Percentiles rank a stretch among this genome's conserved stretches.
phyloP scores from a whole-genome alignment of 2,797 vertebrate genomes.

The Girardinus metallicus region DNA sequence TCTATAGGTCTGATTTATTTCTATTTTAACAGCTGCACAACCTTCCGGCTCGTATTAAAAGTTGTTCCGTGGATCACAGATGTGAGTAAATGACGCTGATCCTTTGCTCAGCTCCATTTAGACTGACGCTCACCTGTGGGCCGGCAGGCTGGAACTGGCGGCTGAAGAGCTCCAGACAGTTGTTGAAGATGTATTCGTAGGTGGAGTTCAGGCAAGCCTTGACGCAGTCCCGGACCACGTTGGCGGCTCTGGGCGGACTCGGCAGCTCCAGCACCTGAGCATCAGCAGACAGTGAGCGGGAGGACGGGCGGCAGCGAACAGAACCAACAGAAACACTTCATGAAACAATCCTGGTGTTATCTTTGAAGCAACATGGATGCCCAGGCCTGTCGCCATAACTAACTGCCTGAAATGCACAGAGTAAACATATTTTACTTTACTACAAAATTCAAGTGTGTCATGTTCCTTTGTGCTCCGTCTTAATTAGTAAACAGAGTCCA shows the following conservation, averaged over 20 bases:
- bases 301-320: neutral
- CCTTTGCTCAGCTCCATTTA: no score
- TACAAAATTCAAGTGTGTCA: no score
- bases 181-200: conserved; percentile 98
- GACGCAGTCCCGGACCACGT: conserved; percentile 94
- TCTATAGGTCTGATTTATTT: neutral
- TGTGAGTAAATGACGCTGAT: neutral
- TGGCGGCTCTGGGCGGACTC: conserved; percentile 94
- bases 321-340: neutral
- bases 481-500: neutral
- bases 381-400: neutral
- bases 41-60: neutral
- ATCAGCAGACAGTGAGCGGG: neutral
- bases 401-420: neutral
- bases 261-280: conserved; percentile 92
- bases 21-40: neutral
- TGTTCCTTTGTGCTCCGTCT: no score
- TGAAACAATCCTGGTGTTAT: neutral
- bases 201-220: conserved; percentile 97
- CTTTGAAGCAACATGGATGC: neutral
- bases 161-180: conserved; percentile 94
- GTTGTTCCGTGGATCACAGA: neutral
- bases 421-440: no score
- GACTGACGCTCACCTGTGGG: conserved; percentile 79
- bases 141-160: conserved; percentile 86